These are phyloP conservation scores for Hemibagrus guttatus DNA, from an alignment of 2,797 vertebrate genomes.

Conservation along the genomic window DNA sequence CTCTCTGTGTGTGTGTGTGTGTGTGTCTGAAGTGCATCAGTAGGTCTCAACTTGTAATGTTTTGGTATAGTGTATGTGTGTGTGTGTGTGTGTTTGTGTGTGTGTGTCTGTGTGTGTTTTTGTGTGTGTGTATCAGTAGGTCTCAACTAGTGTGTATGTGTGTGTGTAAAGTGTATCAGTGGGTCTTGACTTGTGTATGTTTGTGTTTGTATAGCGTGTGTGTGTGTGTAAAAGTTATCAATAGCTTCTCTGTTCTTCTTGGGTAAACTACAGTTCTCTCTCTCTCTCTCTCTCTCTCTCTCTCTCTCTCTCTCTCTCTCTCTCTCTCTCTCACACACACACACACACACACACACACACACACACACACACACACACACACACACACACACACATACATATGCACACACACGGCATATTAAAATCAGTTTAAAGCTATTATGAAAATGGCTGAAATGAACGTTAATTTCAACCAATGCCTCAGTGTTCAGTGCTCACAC, in stretches of 20 bases:
- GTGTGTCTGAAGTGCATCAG: conserved; percentile 10
- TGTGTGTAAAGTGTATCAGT: background rate
- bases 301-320: background rate
- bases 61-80: conserved; percentile 30
- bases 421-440: conserved; percentile 37
- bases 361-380: background rate
- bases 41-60: conserved; percentile 34
- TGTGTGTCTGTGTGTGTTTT: background rate
- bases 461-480: conserved; percentile 12
- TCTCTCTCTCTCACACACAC: background rate
- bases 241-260: conserved; percentile 55
- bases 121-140: background rate
- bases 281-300: background rate
- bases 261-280: conserved; percentile 45
- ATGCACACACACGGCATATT: conserved; percentile 13
- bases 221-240: conserved; percentile 31
- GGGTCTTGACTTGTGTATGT: background rate
- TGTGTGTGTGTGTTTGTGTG: conserved; percentile 16
- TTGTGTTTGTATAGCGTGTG: conserved; percentile 7
- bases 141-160: background rate
- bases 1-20: conserved; percentile 7
- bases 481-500: background rate
- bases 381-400: conserved; percentile 7
- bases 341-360: background rate
- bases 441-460: conserved; percentile 34